Evolutionary conservation across 2,113 vertebrate species (phyloP), one percentile per base, ranked within the genome.

Genomic region (Chionodraco myersi): DNA sequence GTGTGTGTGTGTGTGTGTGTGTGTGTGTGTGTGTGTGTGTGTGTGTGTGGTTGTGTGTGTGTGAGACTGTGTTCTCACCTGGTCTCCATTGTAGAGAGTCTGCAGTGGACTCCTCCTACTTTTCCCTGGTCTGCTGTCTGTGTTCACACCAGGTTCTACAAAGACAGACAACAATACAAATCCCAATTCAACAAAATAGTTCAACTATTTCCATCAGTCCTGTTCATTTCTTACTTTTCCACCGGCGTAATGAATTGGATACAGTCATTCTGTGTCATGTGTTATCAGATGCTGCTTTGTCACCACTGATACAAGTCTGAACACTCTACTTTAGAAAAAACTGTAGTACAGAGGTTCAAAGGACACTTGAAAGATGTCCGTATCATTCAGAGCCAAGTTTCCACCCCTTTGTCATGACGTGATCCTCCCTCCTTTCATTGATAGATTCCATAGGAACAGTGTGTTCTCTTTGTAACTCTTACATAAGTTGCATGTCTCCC

Each of bases 41-140:
- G 57, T 59, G 18, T 18, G 16, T 56, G 14, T 41, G 16, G n/a
- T n/a, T 18, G 34, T 61, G 34, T 61, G 30, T 36, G 57, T 58
- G 23, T 30, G 54, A 10, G 53, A 21, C 7, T 58, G 16, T 60
- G 59, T 56, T 59, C 75, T 94, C 91, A 98, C 97, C 97, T 97
- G 96, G 75, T 97, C 95, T 79, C 94, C 94, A 52, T 96, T 95
- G 1, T 96, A 95, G 0, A 97, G 92, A 3, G 91, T 87, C 90
- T 98, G 96, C 60, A 98, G 91, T 0, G 97, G 96, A 86, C 91
- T 97, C 84, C 94, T 96, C 75, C 95, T 93, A 0, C 91, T 93
- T 56, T 96, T 96, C 9, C 91, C 82, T 15, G 92, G 89, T 90
- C 93, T 94, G 80, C 70, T 68, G 45, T 80, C 87, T 23, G 78